Evolutionary conservation across 1,140 invertebrate species (phyloP), one percentile per base, ranked within the genome.

Genomic region (Drosophila kepulauana): DNA sequence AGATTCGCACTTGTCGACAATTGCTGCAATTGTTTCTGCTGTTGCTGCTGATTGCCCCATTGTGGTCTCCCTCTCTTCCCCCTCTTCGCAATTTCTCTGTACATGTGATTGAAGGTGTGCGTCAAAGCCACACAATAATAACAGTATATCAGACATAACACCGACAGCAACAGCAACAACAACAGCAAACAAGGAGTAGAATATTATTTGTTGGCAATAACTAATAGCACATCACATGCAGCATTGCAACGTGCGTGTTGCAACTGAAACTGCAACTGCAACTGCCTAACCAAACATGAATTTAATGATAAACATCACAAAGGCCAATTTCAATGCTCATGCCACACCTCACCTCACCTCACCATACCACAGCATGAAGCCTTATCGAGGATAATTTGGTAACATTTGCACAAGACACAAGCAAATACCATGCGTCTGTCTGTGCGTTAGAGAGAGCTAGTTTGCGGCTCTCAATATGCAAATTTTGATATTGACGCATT

Each of bases 401-500:
- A 58, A 70, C 75, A 79, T 80, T 84, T 84, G 72, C 80, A 68
- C 71, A 57, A 71, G 67, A 25, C 52, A 65, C 46, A 43, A 59
- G 35, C 73, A 75, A 75, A 75, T 69, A 75, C 51, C 33, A 48
- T 38, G 41, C n/a, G n/a, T 48, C 11, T 43, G 41, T 43, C 11
- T 49, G 56, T 43, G 38, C 46, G 16, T 20, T 41, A 20, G 54
- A 57, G 15, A 41, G 54, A 78, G 84, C 74, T 87, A 80, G 80
- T 82, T 87, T 87, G 84, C 25, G 67, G 66, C 64, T 72, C 46
- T 67, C 64, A 56, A 80, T 72, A 87, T 87, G 84, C 58, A 87
- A 82, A 87, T 87, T 87, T 78, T 48, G 80, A 81, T 78, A 88
- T 84, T 84, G 84, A 78, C 72, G 78, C 84, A 87, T 72, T 88